phyloP scores from a whole-genome alignment of 2,888 invertebrate genomes.

The Caenorhabditis sp. region DNA sequence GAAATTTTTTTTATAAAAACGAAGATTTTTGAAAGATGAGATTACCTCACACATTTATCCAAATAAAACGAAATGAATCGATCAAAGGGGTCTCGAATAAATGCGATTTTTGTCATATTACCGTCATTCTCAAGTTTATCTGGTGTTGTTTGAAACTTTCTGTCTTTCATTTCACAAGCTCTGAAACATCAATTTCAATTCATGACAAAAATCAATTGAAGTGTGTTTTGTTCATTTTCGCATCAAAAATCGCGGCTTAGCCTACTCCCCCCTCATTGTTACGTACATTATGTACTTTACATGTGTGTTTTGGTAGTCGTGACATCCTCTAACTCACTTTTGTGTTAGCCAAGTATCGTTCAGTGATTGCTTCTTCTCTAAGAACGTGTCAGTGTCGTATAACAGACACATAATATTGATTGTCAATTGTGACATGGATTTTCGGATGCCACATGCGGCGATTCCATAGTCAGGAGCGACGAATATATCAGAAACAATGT shows the following conservation, averaged over 20 bases:
- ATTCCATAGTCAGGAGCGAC: background rate
- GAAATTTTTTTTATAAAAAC: too few species aligned
- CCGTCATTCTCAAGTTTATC: slow-evolving; percentile 2
- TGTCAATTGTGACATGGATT: slow-evolving; percentile 12
- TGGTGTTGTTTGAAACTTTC: slow-evolving; percentile 4
- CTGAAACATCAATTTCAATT: too few species aligned
- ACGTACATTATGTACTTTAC: too few species aligned
- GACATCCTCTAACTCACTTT: slow-evolving; percentile 9
- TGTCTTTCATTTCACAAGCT: slow-evolving; percentile 10
- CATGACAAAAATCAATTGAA: too few species aligned
- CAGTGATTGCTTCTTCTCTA: slow-evolving; percentile 12
- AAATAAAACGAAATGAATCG: slow-evolving; percentile 24
- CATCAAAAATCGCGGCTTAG: too few species aligned
- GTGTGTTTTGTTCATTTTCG: too few species aligned
- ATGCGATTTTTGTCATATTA: slow-evolving; percentile 14
- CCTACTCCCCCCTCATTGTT: too few species aligned
- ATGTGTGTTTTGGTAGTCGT: too few species aligned
- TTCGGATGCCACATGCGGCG: slow-evolving; percentile 3
- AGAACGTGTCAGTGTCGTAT: background rate
- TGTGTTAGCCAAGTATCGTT: slow-evolving; percentile 23
- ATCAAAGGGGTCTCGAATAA: slow-evolving; percentile 26
- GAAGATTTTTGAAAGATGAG: too few species aligned
- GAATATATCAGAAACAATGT: slow-evolving; percentile 21
- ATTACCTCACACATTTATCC: slow-evolving; percentile 20
- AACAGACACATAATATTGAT: background rate